Base-by-base conservation (phyloP, 2,888 invertebrate species). In the Strigamia maritima region DNA sequence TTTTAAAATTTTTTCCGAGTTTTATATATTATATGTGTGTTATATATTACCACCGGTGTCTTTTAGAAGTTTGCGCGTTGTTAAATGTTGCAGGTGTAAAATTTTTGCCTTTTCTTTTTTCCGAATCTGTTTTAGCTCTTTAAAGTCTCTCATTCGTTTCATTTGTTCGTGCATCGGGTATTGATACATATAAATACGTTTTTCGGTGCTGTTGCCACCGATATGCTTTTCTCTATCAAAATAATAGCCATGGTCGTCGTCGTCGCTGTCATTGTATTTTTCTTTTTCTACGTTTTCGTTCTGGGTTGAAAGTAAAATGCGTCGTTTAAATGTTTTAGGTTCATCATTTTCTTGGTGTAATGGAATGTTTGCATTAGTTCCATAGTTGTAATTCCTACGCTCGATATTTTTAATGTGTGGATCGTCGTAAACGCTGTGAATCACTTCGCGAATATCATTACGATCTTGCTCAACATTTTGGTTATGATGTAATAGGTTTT, bases 221-320 rank as follows among this genome's bases (percentile, higher is more conserved):
- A 79, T 79, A 44, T 79, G 79, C 70, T 44, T 31, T 74, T 79
- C 75, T 70, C 79, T 70, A n/a, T 79, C 79, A 16, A 79, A 74
- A 40, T 22, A 38, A 75, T 79, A 79, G 2, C 79, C 79, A 6
- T 78, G 28, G 31, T 78, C 78, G 10, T 79, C 79, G 16, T 28
- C 77, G n/a, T n/a, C n/a, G n/a, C n/a, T n/a, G n/a, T n/a, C n/a
- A n/a, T n/a, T n/a, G n/a, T n/a, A n/a, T 28, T 40, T 10, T 38
- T 35, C 35, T 4, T 3, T 19, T 14, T 38, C 22, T 35, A 38
- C 31, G 10, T 3, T 24, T 35, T 35, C 38, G 16, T 22, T 49
- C 24, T 65, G 65, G 26, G 26, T 24, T 65, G 24, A 7, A 22
- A 75, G 75, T 12, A 75, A 12, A 22, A 12, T 75, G 4, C 75